Evolutionary conservation across 2,797 vertebrate genomes (phyloP).

Genomic region (Sebastiscus albofasciatus): DNA sequence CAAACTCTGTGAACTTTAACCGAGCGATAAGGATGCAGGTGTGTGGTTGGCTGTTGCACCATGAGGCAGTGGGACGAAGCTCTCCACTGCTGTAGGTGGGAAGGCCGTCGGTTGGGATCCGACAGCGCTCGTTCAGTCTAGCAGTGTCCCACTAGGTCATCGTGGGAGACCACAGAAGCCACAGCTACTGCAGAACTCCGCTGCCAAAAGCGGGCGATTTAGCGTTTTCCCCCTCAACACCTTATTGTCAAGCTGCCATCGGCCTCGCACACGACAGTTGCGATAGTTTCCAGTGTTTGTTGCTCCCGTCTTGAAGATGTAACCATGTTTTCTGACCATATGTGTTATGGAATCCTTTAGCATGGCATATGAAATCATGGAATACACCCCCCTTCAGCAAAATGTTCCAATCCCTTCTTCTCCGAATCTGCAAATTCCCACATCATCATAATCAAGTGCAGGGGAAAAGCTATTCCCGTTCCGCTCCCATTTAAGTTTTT

Average conservation of each 20-base stretch:
- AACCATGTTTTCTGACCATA: conserved; percentile 56
- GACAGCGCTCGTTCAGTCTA: conserved; percentile 46
- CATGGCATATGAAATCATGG: conserved; percentile 73
- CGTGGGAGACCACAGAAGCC: conserved; percentile 65
- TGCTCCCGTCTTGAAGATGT: conserved; percentile 52
- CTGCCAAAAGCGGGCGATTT: conserved; percentile 54
- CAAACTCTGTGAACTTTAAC: not conserved
- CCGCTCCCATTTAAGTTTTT: conserved; percentile 71
- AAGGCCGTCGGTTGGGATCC: conserved; percentile 24
- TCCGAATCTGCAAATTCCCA: conserved; percentile 77
- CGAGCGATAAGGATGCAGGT: not conserved
- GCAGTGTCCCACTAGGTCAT: conserved; percentile 55
- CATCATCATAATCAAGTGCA: conserved; percentile 78
- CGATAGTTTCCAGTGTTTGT: conserved; percentile 59
- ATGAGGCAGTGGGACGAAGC: conserved; percentile 12
- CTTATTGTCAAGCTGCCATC: conserved; percentile 52
- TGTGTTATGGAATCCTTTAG: conserved; percentile 65
- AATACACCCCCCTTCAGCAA: conserved; percentile 65
- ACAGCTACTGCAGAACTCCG: conserved; percentile 57
- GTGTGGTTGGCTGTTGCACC: conserved; percentile 8
- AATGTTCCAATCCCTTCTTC: conserved; percentile 74
- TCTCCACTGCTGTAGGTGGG: conserved; percentile 11
- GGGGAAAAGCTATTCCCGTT: conserved; percentile 68
- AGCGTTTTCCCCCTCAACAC: conserved; percentile 50
- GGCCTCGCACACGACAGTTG: conserved; percentile 4